Base-by-base conservation (phyloP, 2,797 vertebrate species). In the Salmo trutta region DNA sequence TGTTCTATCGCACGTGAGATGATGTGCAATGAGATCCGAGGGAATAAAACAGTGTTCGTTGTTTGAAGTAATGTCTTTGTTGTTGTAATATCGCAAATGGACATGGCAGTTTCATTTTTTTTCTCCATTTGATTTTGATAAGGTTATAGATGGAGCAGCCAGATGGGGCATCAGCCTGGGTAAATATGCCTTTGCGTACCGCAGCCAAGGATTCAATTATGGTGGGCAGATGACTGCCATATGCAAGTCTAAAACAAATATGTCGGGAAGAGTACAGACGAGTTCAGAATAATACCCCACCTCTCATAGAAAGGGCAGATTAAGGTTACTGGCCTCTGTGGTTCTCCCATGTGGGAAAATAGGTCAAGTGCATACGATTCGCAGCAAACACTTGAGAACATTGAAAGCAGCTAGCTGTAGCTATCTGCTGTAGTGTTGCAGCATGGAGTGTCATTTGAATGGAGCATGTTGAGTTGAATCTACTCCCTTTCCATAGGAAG, bases 101-200 rank as follows among this genome's bases (percentile, higher is more conserved):
- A 14, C 10, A 2, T 47, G 10, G 41, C 41, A 47, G 41, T 47
- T 66, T 16, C 82, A 89, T 75, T 67, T 67, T 79, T 73, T 89
- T 84, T 87, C 82, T 78, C 82, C 71, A 82, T 90, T 87, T 86
- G 87, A 85, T 88, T 88, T 71, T 85, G 80, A 89, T 90, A 88
- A 90, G 82, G 89, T 90, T 90, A 86, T 78, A 82, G 81, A 83
- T 82, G 41, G 75, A 56, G 78, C 73, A 77, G 74, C 71, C 82
- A 84, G 88, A 88, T 83, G 86, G 83, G 78, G 79, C 2, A 74
- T 74, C 79, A 77, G 65, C 74, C 59, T 69, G 79, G 77, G 82
- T 87, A 85, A 89, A 88, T 84, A 79, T 31, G 80, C 70, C 21
- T 84, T 80, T 82, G 83, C 66, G 31, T 62, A 56, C 47, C 19